These are phyloP conservation scores for Glyphotaelius pellucidus DNA, from an alignment of 2,888 invertebrate genomes.

Conservation along the genomic window DNA sequence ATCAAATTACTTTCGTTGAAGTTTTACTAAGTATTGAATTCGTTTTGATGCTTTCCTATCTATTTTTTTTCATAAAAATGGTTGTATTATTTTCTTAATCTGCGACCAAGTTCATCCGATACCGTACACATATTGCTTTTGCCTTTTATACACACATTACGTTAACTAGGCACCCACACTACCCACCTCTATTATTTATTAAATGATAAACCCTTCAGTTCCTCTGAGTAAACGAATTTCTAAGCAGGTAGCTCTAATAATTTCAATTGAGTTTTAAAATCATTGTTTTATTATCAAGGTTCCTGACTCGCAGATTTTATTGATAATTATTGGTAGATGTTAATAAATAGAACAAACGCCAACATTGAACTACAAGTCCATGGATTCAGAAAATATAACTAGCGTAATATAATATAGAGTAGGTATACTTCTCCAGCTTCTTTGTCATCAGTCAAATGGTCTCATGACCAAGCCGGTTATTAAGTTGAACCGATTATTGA, in stretches of 20 bases:
- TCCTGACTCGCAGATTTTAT: not conserved
- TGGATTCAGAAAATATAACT: not conserved
- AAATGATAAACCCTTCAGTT: no score
- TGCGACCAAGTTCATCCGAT: not conserved
- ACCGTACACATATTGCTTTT: not conserved
- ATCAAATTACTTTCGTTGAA: no score
- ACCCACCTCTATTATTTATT: not conserved
- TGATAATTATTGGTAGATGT: not conserved
- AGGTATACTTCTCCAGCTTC: not conserved
- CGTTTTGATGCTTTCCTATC: not conserved
- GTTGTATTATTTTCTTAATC: not conserved
- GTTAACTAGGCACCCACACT: not conserved
- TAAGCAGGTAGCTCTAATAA: not conserved
- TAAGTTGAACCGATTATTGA: conserved; percentile 2
- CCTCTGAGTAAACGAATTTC: not conserved
- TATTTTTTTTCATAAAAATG: not conserved
- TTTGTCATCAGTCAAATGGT: not conserved
- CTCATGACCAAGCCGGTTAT: conserved; percentile 2
- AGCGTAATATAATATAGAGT: not conserved
- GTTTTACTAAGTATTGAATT: not conserved
- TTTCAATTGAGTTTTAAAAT: not conserved
- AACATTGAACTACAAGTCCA: not conserved
- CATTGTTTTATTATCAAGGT: no score
- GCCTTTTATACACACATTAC: not conserved
- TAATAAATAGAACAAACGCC: not conserved